Conservation (phyloP, 2,797 vertebrate species). For the Rhadinocentrus ornatus region DNA sequence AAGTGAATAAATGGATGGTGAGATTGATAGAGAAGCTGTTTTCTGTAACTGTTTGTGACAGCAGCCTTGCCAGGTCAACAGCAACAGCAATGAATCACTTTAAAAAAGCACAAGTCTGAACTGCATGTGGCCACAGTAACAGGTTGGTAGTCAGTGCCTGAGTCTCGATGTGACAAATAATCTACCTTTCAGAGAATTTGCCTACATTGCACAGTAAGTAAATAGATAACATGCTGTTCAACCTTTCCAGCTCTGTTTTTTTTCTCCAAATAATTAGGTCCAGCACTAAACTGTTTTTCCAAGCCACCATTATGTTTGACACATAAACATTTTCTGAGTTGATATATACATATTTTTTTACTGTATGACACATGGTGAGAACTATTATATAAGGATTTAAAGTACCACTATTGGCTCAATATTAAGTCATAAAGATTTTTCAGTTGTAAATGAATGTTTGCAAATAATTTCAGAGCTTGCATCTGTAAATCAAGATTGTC, state of each 20-base stretch:
- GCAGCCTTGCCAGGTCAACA: background rate
- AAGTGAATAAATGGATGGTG: background rate
- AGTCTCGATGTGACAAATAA: background rate
- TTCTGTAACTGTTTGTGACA: background rate
- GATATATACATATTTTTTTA: no score
- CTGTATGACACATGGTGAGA: no score
- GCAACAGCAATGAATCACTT: background rate
- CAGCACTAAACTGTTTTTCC: background rate
- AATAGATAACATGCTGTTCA: background rate
- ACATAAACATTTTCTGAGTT: no score
- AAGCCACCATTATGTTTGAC: background rate
- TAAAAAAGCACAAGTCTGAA: background rate
- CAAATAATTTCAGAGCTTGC: no score
- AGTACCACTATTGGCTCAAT: no score
- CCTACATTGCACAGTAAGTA: background rate
- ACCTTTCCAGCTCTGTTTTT: background rate
- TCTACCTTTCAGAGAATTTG: background rate
- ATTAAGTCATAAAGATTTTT: no score
- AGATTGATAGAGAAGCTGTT: background rate
- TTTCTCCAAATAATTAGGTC: background rate
- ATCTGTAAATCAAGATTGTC: no score
- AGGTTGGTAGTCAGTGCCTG: background rate
- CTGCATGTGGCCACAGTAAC: background rate
- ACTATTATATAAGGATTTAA: background rate
- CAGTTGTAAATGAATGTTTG: no score